phyloP scores from a whole-genome alignment of 2,113 vertebrate species.

The Dromas ardeola region DNA sequence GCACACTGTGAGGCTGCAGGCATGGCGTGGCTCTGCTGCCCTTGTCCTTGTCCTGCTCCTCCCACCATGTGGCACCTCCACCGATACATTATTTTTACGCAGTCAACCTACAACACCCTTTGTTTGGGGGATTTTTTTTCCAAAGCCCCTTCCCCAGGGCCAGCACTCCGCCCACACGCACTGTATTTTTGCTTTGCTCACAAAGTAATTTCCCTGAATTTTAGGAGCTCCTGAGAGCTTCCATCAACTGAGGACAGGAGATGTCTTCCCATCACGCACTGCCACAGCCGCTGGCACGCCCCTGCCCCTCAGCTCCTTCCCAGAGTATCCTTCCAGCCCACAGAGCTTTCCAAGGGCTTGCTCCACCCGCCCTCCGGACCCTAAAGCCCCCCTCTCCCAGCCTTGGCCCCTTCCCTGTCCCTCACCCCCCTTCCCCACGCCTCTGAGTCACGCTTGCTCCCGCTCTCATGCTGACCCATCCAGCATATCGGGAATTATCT shows the following conservation, averaged over 20 bases:
- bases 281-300: neutral
- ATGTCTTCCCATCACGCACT: neutral
- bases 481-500: neutral
- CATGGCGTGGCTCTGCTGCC: neutral
- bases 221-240: neutral
- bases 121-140: neutral
- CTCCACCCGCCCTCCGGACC: neutral
- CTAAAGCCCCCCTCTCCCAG: neutral
- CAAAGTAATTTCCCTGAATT: neutral
- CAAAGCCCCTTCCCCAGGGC: fast-evolving
- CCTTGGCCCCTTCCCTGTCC: neutral
- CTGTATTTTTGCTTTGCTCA: neutral
- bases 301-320: neutral
- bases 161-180: neutral
- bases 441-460: neutral
- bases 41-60: neutral
- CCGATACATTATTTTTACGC: neutral
- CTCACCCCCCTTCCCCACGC: neutral
- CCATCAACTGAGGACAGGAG: neutral
- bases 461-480: neutral
- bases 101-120: neutral
- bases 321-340: neutral
- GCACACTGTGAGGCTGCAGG: neutral
- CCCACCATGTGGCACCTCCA: neutral
- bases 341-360: neutral